These are phyloP conservation scores for Mizuhopecten yessoensis DNA, from an alignment of 1,140 invertebrate species.

Conservation along the genomic window DNA sequence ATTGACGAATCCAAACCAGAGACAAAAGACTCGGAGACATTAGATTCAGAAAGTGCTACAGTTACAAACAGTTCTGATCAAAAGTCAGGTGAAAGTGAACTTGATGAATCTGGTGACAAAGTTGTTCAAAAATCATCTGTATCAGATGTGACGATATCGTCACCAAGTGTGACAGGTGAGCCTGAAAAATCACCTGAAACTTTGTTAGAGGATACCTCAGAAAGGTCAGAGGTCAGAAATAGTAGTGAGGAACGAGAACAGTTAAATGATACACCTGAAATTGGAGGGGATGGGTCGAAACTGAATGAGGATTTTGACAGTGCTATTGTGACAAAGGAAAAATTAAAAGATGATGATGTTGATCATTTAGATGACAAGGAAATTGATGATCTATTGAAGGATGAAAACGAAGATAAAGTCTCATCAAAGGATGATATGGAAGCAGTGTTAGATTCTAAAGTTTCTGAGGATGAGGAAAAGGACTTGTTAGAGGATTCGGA, in stretches of 20 bases:
- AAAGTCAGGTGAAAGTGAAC: neutral
- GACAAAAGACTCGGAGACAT: neutral
- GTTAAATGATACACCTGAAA: neutral
- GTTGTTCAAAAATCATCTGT: neutral
- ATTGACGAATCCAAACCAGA: no score
- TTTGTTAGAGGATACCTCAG: neutral
- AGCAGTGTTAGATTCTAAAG: neutral
- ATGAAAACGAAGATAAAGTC: slow-evolving; percentile 41
- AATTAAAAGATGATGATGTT: slow-evolving; percentile 44
- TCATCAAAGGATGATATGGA: neutral
- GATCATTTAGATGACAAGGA: slow-evolving; percentile 46
- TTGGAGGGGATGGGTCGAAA: neutral
- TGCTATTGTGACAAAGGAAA: slow-evolving; percentile 30
- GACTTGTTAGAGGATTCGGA: neutral
- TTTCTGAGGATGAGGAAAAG: neutral
- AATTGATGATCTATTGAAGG: slow-evolving; percentile 35
- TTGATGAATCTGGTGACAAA: neutral
- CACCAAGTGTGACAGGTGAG: neutral
- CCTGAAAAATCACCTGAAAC: neutral
- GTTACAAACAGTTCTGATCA: neutral
- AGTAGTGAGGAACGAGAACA: neutral
- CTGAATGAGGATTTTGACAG: no score
- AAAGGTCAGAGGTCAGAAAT: neutral
- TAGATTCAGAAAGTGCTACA: neutral
- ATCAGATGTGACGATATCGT: neutral